Base-by-base conservation (phyloP, 2,888 invertebrate genomes). In the Copidosoma aretas region DNA sequence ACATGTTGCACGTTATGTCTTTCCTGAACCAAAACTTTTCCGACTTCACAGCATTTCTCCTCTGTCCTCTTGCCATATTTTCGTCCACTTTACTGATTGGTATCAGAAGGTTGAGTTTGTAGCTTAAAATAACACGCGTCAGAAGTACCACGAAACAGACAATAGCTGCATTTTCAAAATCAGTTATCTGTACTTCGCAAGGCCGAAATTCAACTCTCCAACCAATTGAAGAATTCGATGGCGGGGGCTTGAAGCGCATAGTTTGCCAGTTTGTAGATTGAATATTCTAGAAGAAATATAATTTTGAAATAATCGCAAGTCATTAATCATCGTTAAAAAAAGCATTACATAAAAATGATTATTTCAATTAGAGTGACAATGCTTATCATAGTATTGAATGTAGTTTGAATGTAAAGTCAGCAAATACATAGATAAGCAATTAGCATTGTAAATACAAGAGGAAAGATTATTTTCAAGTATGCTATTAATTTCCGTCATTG, bases 191-290 rank as follows among this genome's bases (percentile, higher is more conserved):
- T 22, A 96, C 94, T 85, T 97, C 97, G 83, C 98, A 98, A 53
- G 99, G 98, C 39, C 99, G 90, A 87, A 99, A 99, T 87, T 99
- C 99, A 0, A 99, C 99, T 75, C 99, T 89, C 99, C 99, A 99
- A 49, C 99, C 99, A 79, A 99, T 99, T 60, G 94, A 88, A 12
- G 96, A 95, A 83, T 96, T 92, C 0, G 97, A 95, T 25, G 97
- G 97, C 54, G 98, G 98, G 41, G 98, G 98, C 86, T 99, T 99
- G 86, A 99, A 99, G 52, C 97, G 88, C 97, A 98, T 97, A 43
- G 97, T 97, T 86, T 98, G 98, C 98, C 98, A 98, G 86, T 98
- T 98, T 39, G 98, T 98, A 0, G 98, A 98, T 83, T 98, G 98
- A 76, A 98, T 97, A 83, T 98, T 98, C 94, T 95, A 83, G 3